Evolutionary conservation across 2,113 vertebrate species (phyloP).

Genomic region (Takifugu flavidus): DNA sequence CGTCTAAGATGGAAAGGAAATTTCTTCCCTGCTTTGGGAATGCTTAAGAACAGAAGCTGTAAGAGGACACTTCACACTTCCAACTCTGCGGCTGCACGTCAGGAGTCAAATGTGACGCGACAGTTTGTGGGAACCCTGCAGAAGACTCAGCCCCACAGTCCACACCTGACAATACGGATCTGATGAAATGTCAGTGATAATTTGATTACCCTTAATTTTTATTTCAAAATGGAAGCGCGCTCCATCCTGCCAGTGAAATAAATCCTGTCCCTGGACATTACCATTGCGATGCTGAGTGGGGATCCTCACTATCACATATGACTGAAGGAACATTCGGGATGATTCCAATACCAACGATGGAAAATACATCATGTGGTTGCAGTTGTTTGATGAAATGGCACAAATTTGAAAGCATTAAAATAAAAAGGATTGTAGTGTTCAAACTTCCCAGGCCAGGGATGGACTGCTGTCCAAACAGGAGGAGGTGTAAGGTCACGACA

Average conservation of each 20-base stretch:
- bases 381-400: too few relatives aligned
- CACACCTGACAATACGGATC: constrained; percentile 4
- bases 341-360: too few relatives aligned
- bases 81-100: constrained; percentile 21
- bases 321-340: too few relatives aligned
- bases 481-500: constrained; percentile 69
- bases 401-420: too few relatives aligned
- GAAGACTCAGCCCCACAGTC: constrained; percentile 42
- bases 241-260: too few relatives aligned
- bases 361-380: too few relatives aligned
- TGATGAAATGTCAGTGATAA: too few relatives aligned
- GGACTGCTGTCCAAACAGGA: constrained; percentile 75
- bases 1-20: neutral
- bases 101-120: constrained; percentile 70
- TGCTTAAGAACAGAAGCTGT: neutral
- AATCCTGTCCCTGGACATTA: too few relatives aligned
- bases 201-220: too few relatives aligned
- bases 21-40: neutral
- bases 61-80: constrained; percentile 43
- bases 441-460: constrained; percentile 55
- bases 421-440: neutral
- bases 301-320: too few relatives aligned
- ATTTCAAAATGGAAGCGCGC: too few relatives aligned
- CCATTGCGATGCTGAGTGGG: too few relatives aligned
- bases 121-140: constrained; percentile 70